Conservation (phyloP, 1,140 invertebrate species). For the Drosophila chauvacae region DNA sequence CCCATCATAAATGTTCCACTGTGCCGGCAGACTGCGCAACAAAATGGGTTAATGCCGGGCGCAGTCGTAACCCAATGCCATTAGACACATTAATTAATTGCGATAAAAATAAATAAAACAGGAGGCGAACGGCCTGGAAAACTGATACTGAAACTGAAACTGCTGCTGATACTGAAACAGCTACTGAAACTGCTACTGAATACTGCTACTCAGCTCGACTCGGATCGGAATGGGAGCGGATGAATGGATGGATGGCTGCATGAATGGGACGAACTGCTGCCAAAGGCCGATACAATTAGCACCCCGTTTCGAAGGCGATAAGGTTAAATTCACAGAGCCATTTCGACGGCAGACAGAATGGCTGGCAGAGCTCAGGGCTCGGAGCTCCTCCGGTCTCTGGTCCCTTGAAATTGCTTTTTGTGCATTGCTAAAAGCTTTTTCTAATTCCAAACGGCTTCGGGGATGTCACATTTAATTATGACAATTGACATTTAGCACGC, state of each 20-base stretch:
- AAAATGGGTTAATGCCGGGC: constrained; percentile 45
- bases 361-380: constrained; percentile 13
- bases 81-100: constrained; percentile 79
- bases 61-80: constrained; percentile 52
- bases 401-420: constrained; percentile 30
- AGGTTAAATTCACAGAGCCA: constrained; percentile 52
- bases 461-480: constrained; percentile 70
- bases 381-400: not conserved
- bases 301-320: constrained; percentile 68
- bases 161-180: constrained; percentile 53
- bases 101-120: constrained; percentile 60
- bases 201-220: constrained; percentile 2
- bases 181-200: constrained; percentile 30
- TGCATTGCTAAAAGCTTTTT: constrained; percentile 69
- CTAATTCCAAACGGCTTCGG: constrained; percentile 62
- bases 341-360: constrained; percentile 17
- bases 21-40: constrained; percentile 27
- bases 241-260: constrained; percentile 10
- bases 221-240: not conserved
- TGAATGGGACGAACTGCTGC: constrained; percentile 39
- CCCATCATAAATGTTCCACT: not conserved
- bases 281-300: constrained; percentile 67
- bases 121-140: constrained; percentile 34
- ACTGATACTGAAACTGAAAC: constrained; percentile 52
- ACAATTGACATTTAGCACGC: constrained; percentile 75